Conservation (phyloP, 2,888 invertebrate species). For the Globia sparganii region DNA sequence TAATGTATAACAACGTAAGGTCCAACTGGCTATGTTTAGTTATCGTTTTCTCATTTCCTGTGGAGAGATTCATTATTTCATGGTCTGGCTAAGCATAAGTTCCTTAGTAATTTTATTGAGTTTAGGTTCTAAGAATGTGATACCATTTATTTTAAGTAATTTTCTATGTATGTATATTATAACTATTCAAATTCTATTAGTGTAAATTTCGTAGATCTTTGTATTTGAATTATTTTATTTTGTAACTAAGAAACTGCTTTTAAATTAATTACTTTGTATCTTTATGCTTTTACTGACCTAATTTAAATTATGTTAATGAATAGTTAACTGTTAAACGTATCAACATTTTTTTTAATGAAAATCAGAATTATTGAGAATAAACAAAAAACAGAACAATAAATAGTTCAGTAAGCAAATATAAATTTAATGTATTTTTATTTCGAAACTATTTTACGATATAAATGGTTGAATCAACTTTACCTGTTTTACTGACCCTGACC, state of each 20-base stretch:
- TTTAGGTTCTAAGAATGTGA: slow-evolving; percentile 88
- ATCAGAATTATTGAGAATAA: slow-evolving; percentile 66
- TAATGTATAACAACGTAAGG: slow-evolving; percentile 69
- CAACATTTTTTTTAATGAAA: slow-evolving; percentile 45
- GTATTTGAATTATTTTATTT: slow-evolving; percentile 80
- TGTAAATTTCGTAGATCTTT: slow-evolving; percentile 82
- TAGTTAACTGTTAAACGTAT: slow-evolving; percentile 53
- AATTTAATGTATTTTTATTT: slow-evolving; percentile 81
- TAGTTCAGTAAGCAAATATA: slow-evolving; percentile 83
- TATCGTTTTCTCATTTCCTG: slow-evolving; percentile 74
- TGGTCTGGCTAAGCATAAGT: slow-evolving; percentile 88
- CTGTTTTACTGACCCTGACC: slow-evolving; percentile 65
- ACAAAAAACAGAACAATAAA: slow-evolving; percentile 85
- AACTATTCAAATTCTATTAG: slow-evolving; percentile 75
- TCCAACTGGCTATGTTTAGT: slow-evolving; percentile 75
- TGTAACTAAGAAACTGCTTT: slow-evolving; percentile 75
- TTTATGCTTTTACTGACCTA: slow-evolving; percentile 73
- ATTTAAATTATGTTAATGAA: slow-evolving; percentile 67
- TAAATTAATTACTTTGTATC: slow-evolving; percentile 73
- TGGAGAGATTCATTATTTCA: slow-evolving; percentile 80
- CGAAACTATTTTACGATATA: slow-evolving; percentile 81
- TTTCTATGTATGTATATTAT: slow-evolving; percentile 82
- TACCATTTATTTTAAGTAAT: slow-evolving; percentile 88
- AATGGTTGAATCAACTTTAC: slow-evolving; percentile 81
- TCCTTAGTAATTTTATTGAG: slow-evolving; percentile 87